Evolutionary conservation across 1,140 invertebrate species (phyloP), one percentile per base, ranked within the genome.

Genomic region (Drosophila littoralis): DNA sequence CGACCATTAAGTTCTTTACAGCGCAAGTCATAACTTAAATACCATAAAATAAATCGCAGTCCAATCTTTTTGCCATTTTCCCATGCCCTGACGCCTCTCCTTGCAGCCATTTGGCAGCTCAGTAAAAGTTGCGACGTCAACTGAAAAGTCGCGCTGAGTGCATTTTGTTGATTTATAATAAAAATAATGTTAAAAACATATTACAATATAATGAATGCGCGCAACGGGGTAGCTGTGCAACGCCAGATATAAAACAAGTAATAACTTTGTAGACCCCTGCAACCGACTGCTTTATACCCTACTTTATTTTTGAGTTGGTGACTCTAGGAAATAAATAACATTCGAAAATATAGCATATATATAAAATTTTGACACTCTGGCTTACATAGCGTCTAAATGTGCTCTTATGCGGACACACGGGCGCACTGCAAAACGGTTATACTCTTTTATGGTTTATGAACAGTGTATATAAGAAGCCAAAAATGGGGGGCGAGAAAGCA

Each of bases 111-210:
- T 70, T 10, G 58, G 67, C 52, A 52, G 65, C 46, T 59, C 42
- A 40, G 65, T 12, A 65, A 82, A 75, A 75, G 79, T 82, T 82
- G 70, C 57, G 35, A 69, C 71, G 71, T 83, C 79, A 82, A 75
- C 80, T 57, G 74, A 58, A 64, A 79, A 83, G 57, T 68, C 61
- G 69, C 72, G 72, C 46, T 81, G 82, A 84, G 81, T 84, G 81
- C 81, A 84, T 81, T 84, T 71, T 81, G 74, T 84, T 84, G 81
- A 84, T 84, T 84, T 84, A 84, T 84, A 84, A 84, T 85, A 85
- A 84, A 84, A 85, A 85, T 84, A 84, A 84, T 84, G 81, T 84
- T 85, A 81, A 84, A 83, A 85, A 84, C 82, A 77, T 84, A 84
- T 84, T 81, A 84, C 81, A 77, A 70, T 68, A 85, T 84, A 84